Conservation (phyloP, 2,888 invertebrate species). For the Calephelis perditalis region DNA sequence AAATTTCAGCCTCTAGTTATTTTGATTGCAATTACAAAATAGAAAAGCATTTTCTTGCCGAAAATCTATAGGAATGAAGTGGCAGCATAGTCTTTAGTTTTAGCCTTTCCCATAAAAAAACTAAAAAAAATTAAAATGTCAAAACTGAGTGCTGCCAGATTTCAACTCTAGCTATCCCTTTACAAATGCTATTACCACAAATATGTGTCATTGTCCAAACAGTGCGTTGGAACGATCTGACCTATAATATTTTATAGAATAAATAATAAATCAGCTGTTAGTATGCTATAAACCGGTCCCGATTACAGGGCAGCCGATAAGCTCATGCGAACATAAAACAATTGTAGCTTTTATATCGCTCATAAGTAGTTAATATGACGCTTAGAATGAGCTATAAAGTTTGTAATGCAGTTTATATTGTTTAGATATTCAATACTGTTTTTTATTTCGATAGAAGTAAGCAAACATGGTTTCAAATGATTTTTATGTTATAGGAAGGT, state of each 20-base stretch:
- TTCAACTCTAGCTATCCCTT: not conserved
- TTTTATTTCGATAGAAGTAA: no score
- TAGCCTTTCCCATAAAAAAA: no score
- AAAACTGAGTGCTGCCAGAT: not conserved
- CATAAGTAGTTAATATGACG: constrained; percentile 14
- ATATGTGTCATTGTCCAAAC: constrained; percentile 8
- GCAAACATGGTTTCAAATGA: no score
- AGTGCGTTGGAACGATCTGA: constrained; percentile 3
- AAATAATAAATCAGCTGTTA: constrained; percentile 13
- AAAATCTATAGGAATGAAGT: no score
- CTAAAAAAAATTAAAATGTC: no score
- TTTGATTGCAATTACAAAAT: no score
- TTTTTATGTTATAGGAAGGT: no score
- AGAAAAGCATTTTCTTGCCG: no score
- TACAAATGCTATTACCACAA: constrained; percentile 4
- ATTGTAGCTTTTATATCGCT: constrained; percentile 14
- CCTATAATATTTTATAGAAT: constrained; percentile 13
- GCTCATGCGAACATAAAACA: constrained; percentile 14
- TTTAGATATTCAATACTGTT: constrained; percentile 1
- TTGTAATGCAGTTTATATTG: constrained; percentile 2
- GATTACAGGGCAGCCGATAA: constrained; percentile 5
- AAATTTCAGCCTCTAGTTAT: no score
- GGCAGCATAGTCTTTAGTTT: no score
- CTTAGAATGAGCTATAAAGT: constrained; percentile 6
- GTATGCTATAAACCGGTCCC: constrained; percentile 10